Evolutionary conservation across 2,888 invertebrate genomes (phyloP).

Genomic region (Clistopyga incitator): DNA sequence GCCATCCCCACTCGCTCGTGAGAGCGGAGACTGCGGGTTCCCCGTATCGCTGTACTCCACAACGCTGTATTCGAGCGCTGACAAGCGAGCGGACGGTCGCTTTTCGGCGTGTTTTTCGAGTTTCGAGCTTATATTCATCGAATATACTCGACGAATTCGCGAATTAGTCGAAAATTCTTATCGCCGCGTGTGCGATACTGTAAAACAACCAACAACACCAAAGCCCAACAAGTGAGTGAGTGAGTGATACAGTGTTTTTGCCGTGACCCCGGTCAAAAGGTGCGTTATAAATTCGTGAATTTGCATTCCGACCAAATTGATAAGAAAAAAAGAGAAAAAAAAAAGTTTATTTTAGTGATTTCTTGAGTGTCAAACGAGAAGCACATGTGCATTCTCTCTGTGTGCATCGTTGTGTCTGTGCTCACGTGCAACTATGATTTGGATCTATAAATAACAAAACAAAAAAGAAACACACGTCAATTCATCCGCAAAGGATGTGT

Average conservation of each 20-base stretch:
- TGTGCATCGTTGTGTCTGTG: constrained; percentile 43
- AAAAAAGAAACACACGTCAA: background rate
- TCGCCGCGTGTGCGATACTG: constrained; percentile 1
- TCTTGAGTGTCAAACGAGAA: constrained; percentile 17
- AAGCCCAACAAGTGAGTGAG: constrained; percentile 6
- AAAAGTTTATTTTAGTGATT: constrained; percentile 31
- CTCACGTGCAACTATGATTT: constrained; percentile 60
- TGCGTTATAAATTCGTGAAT: constrained; percentile 1
- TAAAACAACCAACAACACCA: background rate
- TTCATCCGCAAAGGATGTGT: background rate
- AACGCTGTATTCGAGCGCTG: constrained; percentile 69
- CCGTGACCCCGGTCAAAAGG: constrained; percentile 3
- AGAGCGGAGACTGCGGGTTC: constrained; percentile 56
- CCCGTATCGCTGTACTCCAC: constrained; percentile 53
- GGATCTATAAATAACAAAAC: constrained; percentile 57
- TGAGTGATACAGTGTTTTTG: constrained; percentile 7
- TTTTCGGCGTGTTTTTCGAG: constrained; percentile 60
- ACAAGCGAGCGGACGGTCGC: constrained; percentile 69
- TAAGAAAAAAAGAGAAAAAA: background rate
- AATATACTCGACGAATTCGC: constrained; percentile 24
- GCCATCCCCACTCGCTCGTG: constrained; percentile 17
- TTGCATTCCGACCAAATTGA: background rate
- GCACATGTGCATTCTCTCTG: constrained; percentile 30
- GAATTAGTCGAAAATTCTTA: background rate
- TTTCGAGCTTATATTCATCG: constrained; percentile 32